A percentile compares a stretch with the other conserved stretches of the same genome.
These are phyloP conservation scores for Hippopotamus amphibius DNA, from an alignment of 2,113 vertebrate species.

Conservation along the genomic window DNA sequence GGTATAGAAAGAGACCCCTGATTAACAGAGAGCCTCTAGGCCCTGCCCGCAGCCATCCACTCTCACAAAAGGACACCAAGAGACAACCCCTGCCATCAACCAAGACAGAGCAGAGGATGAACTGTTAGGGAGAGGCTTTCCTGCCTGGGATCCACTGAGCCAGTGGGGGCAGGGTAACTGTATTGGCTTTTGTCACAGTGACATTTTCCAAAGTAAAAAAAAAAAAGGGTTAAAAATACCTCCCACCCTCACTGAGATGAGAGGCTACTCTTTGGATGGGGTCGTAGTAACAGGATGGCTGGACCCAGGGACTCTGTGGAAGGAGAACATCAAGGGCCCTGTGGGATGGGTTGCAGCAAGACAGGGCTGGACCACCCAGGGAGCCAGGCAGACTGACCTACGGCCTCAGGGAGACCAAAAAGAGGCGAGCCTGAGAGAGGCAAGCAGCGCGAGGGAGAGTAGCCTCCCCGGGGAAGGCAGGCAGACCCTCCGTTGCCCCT, in stretches of 20 bases:
- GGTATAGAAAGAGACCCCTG: neutral
- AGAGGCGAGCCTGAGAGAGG: neutral
- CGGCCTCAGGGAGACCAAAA: neutral
- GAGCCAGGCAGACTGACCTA: neutral
- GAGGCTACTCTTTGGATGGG: neutral
- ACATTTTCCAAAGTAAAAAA: slow-evolving; percentile 72
- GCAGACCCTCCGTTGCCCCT: neutral
- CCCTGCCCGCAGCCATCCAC: neutral
- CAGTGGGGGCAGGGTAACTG: neutral
- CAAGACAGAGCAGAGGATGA: neutral
- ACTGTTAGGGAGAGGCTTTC: neutral
- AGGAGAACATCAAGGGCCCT: neutral
- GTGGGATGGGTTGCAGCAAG: neutral
- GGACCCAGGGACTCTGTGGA: neutral
- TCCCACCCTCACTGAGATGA: neutral
- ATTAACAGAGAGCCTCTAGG: neutral
- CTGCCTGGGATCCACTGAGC: neutral
- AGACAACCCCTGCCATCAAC: neutral
- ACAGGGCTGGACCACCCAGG: neutral
- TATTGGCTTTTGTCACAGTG: slow-evolving; percentile 65
- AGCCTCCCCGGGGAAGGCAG: neutral
- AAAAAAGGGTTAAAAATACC: slow-evolving; percentile 64
- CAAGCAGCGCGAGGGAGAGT: neutral
- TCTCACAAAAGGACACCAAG: neutral
- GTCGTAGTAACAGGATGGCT: neutral